Evolutionary conservation across 2,888 invertebrate species (phyloP).

Genomic region (Trypoxylon attenuatum): DNA sequence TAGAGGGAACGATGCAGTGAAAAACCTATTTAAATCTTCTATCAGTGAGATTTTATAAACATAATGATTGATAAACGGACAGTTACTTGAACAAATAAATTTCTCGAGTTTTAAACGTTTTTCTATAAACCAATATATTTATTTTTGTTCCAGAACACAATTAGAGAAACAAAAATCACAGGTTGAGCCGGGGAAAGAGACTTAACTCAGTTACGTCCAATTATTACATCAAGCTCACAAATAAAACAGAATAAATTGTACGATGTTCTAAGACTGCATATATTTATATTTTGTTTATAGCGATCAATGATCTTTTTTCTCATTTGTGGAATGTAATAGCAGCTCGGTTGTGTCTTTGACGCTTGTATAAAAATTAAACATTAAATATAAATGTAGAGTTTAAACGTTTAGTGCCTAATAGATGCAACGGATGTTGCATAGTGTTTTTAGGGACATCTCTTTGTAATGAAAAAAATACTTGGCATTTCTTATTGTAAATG

Average conservation of each 20-base stretch:
- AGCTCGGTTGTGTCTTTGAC: conserved; percentile 33
- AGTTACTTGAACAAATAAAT: too few relatives aligned
- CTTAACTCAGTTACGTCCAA: conserved; percentile 36
- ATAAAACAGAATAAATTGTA: conserved; percentile 44
- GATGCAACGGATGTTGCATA: conserved; percentile 1
- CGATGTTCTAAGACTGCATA: conserved; percentile 23
- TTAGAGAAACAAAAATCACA: conserved; percentile 79
- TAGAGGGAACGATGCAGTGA: too few relatives aligned
- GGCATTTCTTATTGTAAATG: conserved; percentile 48
- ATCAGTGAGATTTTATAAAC: too few relatives aligned
- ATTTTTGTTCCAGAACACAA: conserved; percentile 79
- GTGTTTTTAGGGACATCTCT: conserved; percentile 16
- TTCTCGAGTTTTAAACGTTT: background rate
- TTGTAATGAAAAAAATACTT: conserved; percentile 42
- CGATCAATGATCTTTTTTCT: conserved; percentile 23
- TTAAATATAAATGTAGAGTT: conserved; percentile 40
- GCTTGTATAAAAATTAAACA: conserved; percentile 53
- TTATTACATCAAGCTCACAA: conserved; percentile 29
- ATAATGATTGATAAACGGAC: too few relatives aligned
- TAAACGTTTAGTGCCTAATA: conserved; percentile 32
- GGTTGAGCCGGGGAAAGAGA: conserved; percentile 55
- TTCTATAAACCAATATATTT: conserved; percentile 19
- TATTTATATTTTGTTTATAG: conserved; percentile 25
- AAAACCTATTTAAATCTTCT: too few relatives aligned
- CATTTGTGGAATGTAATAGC: conserved; percentile 40